These are phyloP conservation scores for Apeltes quadracus DNA, from an alignment of 2,113 vertebrate genomes.

Conservation along the genomic window DNA sequence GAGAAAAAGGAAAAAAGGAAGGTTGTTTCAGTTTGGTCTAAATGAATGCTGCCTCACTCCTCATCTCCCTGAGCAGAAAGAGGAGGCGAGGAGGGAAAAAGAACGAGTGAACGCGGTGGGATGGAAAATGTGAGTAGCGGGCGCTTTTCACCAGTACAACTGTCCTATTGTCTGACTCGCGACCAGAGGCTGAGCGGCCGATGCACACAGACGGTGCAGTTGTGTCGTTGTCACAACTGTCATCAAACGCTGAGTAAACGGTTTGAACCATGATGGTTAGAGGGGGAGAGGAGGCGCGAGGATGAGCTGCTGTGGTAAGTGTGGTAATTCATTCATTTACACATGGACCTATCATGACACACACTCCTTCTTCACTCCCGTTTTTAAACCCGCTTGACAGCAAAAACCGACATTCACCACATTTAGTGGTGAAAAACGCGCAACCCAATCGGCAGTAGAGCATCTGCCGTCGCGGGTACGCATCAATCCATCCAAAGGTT, in stretches of 20 bases:
- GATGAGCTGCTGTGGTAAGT: conserved; percentile 4
- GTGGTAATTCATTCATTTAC: not conserved
- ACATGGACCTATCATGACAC: not conserved
- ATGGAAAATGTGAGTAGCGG: conserved; percentile 72
- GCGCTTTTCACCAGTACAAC: conserved; percentile 67
- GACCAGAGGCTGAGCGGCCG: conserved; percentile 18
- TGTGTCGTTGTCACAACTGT: conserved; percentile 45
- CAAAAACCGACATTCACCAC: not conserved
- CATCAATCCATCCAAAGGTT: not conserved
- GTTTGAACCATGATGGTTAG: not conserved
- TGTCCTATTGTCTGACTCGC: conserved; percentile 66
- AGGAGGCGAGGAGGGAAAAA: conserved; percentile 36
- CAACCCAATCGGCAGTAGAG: not conserved
- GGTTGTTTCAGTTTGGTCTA: not conserved
- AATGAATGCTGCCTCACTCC: conserved; percentile 40
- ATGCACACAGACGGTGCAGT: conserved; percentile 7
- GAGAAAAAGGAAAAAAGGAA: not conserved
- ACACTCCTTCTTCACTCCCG: not conserved
- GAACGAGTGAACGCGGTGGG: conserved; percentile 33
- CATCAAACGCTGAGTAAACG: conserved; percentile 27
- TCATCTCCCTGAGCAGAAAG: conserved; percentile 45
- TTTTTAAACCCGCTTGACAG: not conserved
- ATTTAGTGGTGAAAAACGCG: not conserved
- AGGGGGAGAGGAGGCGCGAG: not conserved
- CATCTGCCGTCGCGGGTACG: not conserved